Evolutionary conservation across 2,113 vertebrate species (phyloP), one percentile per base, ranked within the genome.

Genomic region (Progne subis): DNA sequence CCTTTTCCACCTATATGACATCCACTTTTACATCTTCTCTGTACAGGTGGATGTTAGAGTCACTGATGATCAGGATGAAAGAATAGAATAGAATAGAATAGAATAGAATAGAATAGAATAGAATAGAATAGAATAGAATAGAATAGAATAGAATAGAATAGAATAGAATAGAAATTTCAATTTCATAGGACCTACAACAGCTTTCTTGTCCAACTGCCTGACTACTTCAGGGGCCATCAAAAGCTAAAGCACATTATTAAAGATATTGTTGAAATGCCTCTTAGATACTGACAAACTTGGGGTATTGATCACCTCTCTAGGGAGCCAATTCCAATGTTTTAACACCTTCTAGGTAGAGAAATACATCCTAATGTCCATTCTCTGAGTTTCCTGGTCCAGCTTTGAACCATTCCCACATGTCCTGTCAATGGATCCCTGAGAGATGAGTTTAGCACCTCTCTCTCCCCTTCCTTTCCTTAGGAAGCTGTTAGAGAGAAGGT

Each of bases 371-470:
- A 74, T 37, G 25, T 61, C 18, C 0, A 7, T 31, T 78, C 14
- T 67, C 2, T 75, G 24, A 4, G 15, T 81, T 11, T 9, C 0
- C 5, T 32, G 3, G 3, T 5, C 4, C 41, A 34, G 11, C 14
- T 76, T 71, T 64, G 44, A 63, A 39, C 34, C 19, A 29, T 37
- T 59, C 25, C 23, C 10, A 43, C 0, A 0, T 1, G 1, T 49
- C 8, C 7, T 82, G 2, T 44, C 16, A 24, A 6, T 15, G 11
- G 31, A 41, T 32, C 2, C 7, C 18, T 57, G 25, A 5, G 16
- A 87, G 46, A 56, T 56, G 26, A 70, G 5, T 3, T 82, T 37
- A 65, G 8, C 31, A 41, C 1, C 0, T 15, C 7, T 10, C 10
- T 65, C 37, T 26, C 9, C 12, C 1, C 7, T 24, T 80, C 7